Conservation (phyloP, 1,140 invertebrate species). For the Hyles euphorbiae region DNA sequence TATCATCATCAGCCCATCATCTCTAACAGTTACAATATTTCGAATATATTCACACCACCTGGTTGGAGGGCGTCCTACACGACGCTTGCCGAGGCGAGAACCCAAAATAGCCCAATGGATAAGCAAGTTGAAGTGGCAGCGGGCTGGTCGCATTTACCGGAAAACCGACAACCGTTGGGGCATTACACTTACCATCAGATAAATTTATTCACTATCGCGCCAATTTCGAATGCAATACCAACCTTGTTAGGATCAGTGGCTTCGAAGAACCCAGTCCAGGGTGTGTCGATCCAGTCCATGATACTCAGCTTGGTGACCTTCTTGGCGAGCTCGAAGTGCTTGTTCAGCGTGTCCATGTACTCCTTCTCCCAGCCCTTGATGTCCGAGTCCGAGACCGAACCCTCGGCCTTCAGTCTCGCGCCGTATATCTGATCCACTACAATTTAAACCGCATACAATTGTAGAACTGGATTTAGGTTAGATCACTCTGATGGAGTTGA, state of each 20-base stretch:
- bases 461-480: background rate
- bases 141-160: too few relatives aligned
- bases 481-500: background rate
- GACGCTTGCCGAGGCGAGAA: too few relatives aligned
- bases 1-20: too few relatives aligned
- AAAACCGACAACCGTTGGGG: too few relatives aligned
- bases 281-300: slow-evolving; percentile 90
- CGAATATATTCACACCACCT: too few relatives aligned
- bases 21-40: too few relatives aligned
- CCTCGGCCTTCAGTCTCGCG: slow-evolving; percentile 84
- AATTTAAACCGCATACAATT: slow-evolving; percentile 2
- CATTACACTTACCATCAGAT: too few relatives aligned
- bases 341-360: slow-evolving; percentile 85
- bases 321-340: slow-evolving; percentile 84
- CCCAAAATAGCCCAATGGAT: too few relatives aligned
- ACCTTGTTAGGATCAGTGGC: slow-evolving; percentile 74
- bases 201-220: too few relatives aligned
- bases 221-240: background rate
- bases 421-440: slow-evolving; percentile 81
- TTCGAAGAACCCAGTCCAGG: slow-evolving; percentile 86
- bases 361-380: slow-evolving; percentile 79
- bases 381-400: slow-evolving; percentile 83
- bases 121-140: too few relatives aligned
- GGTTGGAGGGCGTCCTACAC: too few relatives aligned
- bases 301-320: slow-evolving; percentile 73